Percentiles rank a stretch among this genome's conserved stretches.
phyloP scores from a whole-genome alignment of 2,797 vertebrate species.

The Aulostomus chinensis region DNA sequence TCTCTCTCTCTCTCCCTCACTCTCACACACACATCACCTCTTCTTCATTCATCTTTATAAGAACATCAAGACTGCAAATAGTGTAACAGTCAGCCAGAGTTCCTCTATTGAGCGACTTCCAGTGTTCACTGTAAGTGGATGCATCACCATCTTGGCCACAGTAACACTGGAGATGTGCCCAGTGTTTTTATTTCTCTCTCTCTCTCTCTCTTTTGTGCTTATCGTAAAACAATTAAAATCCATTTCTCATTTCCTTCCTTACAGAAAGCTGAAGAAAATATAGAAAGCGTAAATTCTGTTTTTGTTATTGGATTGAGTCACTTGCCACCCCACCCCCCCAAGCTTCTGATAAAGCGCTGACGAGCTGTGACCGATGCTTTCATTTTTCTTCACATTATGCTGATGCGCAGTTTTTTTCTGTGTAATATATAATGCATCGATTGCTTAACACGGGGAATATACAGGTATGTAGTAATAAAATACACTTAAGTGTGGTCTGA shows the following conservation, averaged over 20 bases:
- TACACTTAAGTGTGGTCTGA: too few species aligned
- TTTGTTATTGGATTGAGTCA: constrained; percentile 67
- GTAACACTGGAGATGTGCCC: constrained; percentile 40
- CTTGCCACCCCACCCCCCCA: constrained; percentile 67
- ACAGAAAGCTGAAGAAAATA: constrained; percentile 43
- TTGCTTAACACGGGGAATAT: constrained; percentile 20
- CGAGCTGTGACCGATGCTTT: constrained; percentile 45
- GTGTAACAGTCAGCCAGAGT: constrained; percentile 42
- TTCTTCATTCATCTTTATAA: constrained; percentile 40
- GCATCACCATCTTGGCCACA: constrained; percentile 39
- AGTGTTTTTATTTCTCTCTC: constrained; percentile 33
- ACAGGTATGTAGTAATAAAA: constrained; percentile 28
- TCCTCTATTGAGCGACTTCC: constrained; percentile 39
- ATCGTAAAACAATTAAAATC: constrained; percentile 59
- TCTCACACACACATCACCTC: constrained; percentile 8
- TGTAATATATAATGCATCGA: constrained; percentile 30
- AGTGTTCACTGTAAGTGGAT: constrained; percentile 32
- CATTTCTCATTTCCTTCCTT: constrained; percentile 48
- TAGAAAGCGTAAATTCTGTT: constrained; percentile 54
- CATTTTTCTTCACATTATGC: constrained; percentile 45
- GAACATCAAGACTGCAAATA: constrained; percentile 24
- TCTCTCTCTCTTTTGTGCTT: constrained; percentile 5
- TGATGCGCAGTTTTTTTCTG: constrained; percentile 32
- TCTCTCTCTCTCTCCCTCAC: neutral
- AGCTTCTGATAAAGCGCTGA: constrained; percentile 55